Evolutionary conservation across 2,797 vertebrate genomes (phyloP).

Genomic region (Scleropages formosus): DNA sequence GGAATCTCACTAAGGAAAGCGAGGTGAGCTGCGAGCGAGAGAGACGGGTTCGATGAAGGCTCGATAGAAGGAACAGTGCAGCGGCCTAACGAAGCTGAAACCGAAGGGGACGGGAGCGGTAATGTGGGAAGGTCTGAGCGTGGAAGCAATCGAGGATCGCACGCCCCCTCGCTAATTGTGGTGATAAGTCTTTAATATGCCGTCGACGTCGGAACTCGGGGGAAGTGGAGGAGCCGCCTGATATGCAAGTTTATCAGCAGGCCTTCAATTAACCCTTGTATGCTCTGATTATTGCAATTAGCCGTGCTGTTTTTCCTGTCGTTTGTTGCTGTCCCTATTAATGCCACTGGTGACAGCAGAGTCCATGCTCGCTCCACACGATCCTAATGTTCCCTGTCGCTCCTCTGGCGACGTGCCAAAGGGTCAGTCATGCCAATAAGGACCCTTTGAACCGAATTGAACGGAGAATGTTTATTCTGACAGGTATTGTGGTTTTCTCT

Average conservation of each 20-base stretch:
- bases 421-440: slow-evolving; percentile 63
- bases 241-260: background rate
- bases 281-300: slow-evolving; percentile 29
- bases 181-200: slow-evolving; percentile 6
- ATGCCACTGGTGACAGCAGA: slow-evolving; percentile 21
- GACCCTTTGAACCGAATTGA: slow-evolving; percentile 65
- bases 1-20: background rate
- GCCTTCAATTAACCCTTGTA: slow-evolving; percentile 24
- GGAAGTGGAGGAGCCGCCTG: background rate
- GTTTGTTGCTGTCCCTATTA: slow-evolving; percentile 10
- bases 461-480: slow-evolving; percentile 37
- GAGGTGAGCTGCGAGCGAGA: background rate
- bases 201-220: slow-evolving; percentile 12
- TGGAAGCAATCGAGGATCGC: background rate
- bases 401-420: slow-evolving; percentile 51
- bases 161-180: background rate
- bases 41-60: slow-evolving; percentile 13
- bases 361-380: background rate
- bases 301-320: slow-evolving; percentile 5
- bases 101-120: background rate
- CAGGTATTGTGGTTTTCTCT: slow-evolving; percentile 11
- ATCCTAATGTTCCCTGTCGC: slow-evolving; percentile 49
- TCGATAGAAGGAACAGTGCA: background rate
- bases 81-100: slow-evolving; percentile 3
- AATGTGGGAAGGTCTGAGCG: background rate